Percentiles rank a stretch among this genome's conserved stretches.
Evolutionary conservation across 1,140 invertebrate genomes (phyloP).

Genomic region (Anthonomus grandis): DNA sequence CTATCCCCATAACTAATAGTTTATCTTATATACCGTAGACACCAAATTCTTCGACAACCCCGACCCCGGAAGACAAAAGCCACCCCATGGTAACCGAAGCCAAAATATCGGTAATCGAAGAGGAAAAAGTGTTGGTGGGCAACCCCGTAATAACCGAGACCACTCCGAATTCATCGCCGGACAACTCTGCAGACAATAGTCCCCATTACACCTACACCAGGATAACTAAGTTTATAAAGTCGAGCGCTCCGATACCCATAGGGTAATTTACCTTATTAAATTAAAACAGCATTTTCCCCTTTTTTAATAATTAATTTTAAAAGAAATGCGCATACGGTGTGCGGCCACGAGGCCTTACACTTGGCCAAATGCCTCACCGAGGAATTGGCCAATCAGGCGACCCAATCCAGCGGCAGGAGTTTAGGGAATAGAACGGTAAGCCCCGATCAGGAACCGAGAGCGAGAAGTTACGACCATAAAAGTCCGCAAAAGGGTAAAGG

Average conservation of each 20-base stretch:
- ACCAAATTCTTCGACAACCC: constrained; percentile 43
- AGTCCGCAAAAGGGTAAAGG: constrained; percentile 51
- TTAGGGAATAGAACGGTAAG: constrained; percentile 48
- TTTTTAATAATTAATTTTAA: background rate
- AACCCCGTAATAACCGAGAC: constrained; percentile 21
- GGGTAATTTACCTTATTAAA: constrained; percentile 50
- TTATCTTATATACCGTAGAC: constrained; percentile 29
- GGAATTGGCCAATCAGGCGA: constrained; percentile 61
- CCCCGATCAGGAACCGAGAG: constrained; percentile 56
- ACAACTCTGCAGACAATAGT: constrained; percentile 10
- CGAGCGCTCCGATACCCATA: constrained; percentile 67
- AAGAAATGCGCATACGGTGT: constrained; percentile 64
- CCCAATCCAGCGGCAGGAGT: constrained; percentile 48
- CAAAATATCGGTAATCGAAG: constrained; percentile 47
- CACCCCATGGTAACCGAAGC: constrained; percentile 67
- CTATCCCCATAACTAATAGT: background rate
- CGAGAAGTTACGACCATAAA: constrained; percentile 59
- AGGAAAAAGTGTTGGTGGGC: constrained; percentile 31
- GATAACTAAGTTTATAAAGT: constrained; percentile 39
- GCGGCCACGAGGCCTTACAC: constrained; percentile 73
- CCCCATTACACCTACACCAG: constrained; percentile 10
- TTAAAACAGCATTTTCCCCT: background rate
- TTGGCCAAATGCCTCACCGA: constrained; percentile 69
- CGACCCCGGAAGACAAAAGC: constrained; percentile 46
- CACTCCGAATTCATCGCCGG: constrained; percentile 13